Conservation (phyloP, 1,140 invertebrate genomes). For the Tetramorium alpestre region DNA sequence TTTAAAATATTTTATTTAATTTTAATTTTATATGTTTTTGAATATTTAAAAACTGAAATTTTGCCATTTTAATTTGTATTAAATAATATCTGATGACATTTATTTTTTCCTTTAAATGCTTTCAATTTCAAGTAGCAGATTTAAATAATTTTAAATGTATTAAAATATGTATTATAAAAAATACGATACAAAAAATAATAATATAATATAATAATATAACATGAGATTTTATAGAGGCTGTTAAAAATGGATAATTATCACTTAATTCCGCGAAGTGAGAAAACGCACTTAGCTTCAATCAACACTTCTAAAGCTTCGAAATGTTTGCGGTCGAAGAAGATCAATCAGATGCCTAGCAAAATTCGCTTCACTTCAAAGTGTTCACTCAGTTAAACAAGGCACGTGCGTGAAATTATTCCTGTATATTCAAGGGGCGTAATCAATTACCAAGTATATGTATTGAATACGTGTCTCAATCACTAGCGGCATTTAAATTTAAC, state of each 20-base stretch:
- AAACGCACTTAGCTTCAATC: slow-evolving; percentile 8
- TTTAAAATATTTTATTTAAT: background rate
- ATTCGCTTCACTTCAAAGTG: slow-evolving; percentile 19
- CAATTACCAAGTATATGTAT: slow-evolving; percentile 28
- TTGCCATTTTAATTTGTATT: background rate
- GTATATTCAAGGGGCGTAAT: background rate
- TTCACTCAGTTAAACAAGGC: slow-evolving; percentile 34
- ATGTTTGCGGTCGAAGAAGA: background rate
- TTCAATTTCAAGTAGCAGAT: background rate
- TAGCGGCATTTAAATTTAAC: slow-evolving; percentile 1
- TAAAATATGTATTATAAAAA: too few species aligned
- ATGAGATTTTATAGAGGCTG: background rate
- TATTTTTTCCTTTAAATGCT: background rate
- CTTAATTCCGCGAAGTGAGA: background rate
- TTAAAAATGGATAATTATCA: background rate
- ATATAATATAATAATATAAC: background rate
- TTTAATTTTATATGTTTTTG: background rate
- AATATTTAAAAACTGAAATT: background rate
- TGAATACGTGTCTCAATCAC: slow-evolving; percentile 10
- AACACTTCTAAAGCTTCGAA: slow-evolving; percentile 41
- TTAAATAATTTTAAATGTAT: background rate
- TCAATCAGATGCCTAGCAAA: slow-evolving; percentile 16
- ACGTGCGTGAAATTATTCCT: slow-evolving; percentile 5
- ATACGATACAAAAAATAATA: too few species aligned
- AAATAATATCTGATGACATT: background rate